These are phyloP conservation scores for Trachemys scripta DNA, from an alignment of 2,113 vertebrate genomes.

Conservation along the genomic window DNA sequence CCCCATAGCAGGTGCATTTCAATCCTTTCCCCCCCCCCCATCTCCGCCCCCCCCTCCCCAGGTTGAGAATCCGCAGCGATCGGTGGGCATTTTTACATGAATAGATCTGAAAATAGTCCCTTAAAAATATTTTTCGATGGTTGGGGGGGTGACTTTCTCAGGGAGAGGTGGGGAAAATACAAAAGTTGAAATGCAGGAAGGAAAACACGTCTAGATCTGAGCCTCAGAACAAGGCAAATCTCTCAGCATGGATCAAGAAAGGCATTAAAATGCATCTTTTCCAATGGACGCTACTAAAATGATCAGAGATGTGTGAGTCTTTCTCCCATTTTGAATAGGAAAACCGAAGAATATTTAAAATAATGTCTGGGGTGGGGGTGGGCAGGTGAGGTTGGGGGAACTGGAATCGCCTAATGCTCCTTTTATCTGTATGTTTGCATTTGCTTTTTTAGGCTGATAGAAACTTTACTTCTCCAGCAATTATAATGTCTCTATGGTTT, in stretches of 20 bases:
- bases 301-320: slow-evolving; percentile 55
- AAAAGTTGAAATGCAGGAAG: slow-evolving; percentile 76
- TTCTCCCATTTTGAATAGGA: slow-evolving; percentile 60
- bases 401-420: neutral
- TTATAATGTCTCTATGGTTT: slow-evolving; percentile 39
- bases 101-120: neutral
- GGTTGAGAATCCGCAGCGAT: slow-evolving; percentile 76
- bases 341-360: slow-evolving; percentile 7
- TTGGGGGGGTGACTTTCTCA: slow-evolving; percentile 36
- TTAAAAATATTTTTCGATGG: neutral
- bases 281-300: slow-evolving; percentile 44
- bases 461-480: slow-evolving; percentile 76
- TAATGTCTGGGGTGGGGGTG: neutral
- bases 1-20: slow-evolving; percentile 42
- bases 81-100: slow-evolving; percentile 40
- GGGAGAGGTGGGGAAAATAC: slow-evolving; percentile 61
- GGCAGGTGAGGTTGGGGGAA: neutral
- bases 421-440: neutral
- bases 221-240: slow-evolving; percentile 8
- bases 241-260: slow-evolving; percentile 21
- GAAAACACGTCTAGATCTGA: slow-evolving; percentile 58
- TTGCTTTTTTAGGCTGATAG: slow-evolving; percentile 69
- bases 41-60: neutral
- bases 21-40: neutral
- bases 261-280: slow-evolving; percentile 1